phyloP scores from a whole-genome alignment of 2,113 vertebrate species.

The Spizaetus ornatus region DNA sequence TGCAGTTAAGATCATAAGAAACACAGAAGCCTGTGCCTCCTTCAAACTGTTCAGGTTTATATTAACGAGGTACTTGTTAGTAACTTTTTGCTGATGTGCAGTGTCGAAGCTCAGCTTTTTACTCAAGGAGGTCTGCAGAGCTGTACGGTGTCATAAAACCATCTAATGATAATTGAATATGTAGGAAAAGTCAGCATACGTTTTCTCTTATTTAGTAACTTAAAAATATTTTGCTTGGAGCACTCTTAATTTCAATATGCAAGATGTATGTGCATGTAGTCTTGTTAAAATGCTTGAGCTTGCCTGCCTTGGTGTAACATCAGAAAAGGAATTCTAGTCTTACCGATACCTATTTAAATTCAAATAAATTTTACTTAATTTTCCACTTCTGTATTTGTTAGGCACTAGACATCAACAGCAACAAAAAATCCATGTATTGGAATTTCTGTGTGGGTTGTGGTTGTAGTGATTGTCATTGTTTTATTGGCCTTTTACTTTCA shows the following conservation, averaged over 20 bases:
- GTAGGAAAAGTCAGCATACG: background rate
- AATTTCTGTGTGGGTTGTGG: background rate
- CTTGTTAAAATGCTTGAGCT: background rate
- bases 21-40: background rate
- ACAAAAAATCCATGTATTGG: fast-evolving
- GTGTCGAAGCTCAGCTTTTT: background rate
- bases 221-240: background rate
- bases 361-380: background rate
- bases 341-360: background rate
- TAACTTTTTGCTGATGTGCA: background rate
- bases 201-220: background rate
- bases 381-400: background rate
- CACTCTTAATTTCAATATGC: background rate
- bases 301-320: background rate
- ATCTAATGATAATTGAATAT: background rate
- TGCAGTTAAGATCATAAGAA: background rate
- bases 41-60: background rate
- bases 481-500: background rate
- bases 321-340: background rate
- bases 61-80: fast-evolving
- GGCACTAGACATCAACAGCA: background rate
- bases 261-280: fast-evolving
- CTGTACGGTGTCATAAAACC: background rate
- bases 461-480: background rate
- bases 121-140: background rate